Evolutionary conservation across 2,797 vertebrate species (phyloP).

Genomic region (Lophura swinhoii): DNA sequence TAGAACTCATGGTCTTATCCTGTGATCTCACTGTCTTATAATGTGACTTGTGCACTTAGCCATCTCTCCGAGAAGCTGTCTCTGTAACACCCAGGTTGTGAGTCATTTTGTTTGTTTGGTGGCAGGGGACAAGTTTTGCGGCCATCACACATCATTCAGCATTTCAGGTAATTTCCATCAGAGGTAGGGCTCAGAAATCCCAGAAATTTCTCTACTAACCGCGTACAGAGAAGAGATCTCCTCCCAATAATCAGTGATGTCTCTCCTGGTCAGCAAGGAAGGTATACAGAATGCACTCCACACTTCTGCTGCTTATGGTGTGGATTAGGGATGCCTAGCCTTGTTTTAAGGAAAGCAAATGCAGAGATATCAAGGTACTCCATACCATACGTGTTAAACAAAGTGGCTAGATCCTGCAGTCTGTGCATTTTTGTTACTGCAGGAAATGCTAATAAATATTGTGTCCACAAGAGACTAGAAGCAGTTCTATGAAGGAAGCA

Average conservation of each 20-base stretch:
- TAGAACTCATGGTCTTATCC: slow-evolving; percentile 4
- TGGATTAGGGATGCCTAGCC: not conserved
- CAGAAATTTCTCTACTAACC: not conserved
- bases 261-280: not conserved
- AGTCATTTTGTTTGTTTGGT: not conserved
- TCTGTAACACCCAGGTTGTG: not conserved
- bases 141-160: not conserved
- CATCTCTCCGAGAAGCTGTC: not conserved
- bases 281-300: fast-evolving
- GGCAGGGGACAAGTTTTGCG: not conserved
- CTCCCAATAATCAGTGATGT: not conserved
- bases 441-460: not conserved
- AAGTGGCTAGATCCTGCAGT: not conserved
- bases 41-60: not conserved
- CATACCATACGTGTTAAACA: not conserved
- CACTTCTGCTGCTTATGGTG: fast-evolving
- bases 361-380: not conserved
- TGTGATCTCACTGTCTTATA: slow-evolving; percentile 39
- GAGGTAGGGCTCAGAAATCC: not conserved
- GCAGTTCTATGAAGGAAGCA: not conserved
- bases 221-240: not conserved
- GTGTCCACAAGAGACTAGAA: not conserved
- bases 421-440: not conserved
- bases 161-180: slow-evolving; percentile 57
- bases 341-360: not conserved